Conservation (phyloP, 2,113 vertebrate genomes). For the Vidua macroura region DNA sequence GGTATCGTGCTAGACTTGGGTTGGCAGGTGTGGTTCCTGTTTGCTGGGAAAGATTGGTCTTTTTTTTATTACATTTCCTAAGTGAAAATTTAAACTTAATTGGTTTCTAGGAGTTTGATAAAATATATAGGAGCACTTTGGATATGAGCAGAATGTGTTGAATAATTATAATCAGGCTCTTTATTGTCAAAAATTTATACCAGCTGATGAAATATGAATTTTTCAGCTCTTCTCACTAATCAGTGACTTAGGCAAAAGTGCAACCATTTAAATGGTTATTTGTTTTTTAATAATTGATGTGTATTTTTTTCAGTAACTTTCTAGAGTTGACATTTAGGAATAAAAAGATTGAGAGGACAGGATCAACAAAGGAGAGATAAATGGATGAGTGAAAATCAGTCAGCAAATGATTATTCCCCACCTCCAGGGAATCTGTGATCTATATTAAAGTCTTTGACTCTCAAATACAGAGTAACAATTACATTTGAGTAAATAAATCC, state of each 20-base stretch:
- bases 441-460: not conserved
- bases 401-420: not conserved
- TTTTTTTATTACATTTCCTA: not conserved
- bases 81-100: not conserved
- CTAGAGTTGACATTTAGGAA: not conserved
- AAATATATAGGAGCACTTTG: not conserved
- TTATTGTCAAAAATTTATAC: not conserved
- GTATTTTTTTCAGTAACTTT: not conserved
- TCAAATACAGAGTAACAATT: not conserved
- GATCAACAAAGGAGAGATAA: not conserved
- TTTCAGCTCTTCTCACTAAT: not conserved
- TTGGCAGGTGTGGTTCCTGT: not conserved
- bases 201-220: not conserved
- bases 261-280: not conserved
- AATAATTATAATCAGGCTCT: not conserved
- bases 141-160: not conserved
- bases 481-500: not conserved
- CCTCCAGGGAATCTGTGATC: not conserved
- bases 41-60: not conserved
- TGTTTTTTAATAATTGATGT: not conserved
- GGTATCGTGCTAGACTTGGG: not conserved
- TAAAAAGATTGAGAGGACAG: not conserved
- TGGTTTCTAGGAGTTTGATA: not conserved
- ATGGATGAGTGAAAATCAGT: not conserved
- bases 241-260: not conserved